Evolutionary conservation across 2,888 invertebrate genomes (phyloP), one percentile per base, ranked within the genome.

Genomic region (Drosophila longiperda): DNA sequence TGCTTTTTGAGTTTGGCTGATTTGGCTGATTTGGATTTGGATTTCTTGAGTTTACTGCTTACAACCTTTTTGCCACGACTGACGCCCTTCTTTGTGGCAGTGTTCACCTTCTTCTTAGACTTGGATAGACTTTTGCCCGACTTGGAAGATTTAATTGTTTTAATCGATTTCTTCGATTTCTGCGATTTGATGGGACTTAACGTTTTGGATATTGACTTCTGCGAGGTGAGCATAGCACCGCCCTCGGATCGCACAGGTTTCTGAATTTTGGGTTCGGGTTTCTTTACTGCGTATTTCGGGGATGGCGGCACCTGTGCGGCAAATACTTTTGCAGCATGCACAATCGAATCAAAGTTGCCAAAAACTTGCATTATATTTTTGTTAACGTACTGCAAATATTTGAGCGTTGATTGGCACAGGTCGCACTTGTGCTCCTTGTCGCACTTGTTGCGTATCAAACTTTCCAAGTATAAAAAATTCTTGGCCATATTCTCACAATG

Each of bases 401-500:
- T 85, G 2, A 92, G 82, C 4, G 91, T 81, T 26, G 91, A 89
- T 59, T 78, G 71, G 65, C 91, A 92, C 48, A 90, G 73, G 33
- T 38, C 78, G 73, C 92, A 92, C 58, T 85, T 79, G 0, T 78
- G 62, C 5, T 75, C 70, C 48, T 75, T 67, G 11, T 80, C 80
- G 33, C 71, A 75, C 52, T 91, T 90, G 60, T 87, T 78, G 5
- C 91, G 91, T 49, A 92, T 85, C 15, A 91, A 75, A 32, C 89
- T 90, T 63, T 92, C 91, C 69, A 92, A 66, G 50, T 91, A 90
- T 1, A 92, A 68, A 33, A 91, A 92, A 64, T 91, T 91, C 66
- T 91, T 91, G n/a, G 91, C 92, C 92, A 92, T 88, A 52, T 89
- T 90, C 54, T 91, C 91, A 55, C 91, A 92, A 57, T 92, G 88